phyloP scores from a whole-genome alignment of 2,888 invertebrate species.

The Pyrochroa serraticornis region DNA sequence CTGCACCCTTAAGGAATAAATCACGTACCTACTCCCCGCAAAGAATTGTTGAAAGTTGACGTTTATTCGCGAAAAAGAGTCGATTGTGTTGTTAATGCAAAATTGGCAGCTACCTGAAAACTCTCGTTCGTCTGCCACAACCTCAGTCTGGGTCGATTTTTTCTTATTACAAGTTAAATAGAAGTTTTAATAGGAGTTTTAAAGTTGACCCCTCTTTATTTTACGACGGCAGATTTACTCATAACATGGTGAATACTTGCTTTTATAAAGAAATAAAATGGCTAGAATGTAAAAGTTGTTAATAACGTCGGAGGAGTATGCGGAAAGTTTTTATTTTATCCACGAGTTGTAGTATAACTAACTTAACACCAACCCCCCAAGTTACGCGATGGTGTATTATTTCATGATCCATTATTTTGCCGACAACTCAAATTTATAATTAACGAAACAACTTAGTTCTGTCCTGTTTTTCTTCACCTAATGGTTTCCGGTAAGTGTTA shows the following conservation, averaged over 20 bases:
- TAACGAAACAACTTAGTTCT: too few species aligned
- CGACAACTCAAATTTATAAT: neutral
- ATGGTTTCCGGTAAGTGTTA: too few species aligned
- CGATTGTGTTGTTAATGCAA: too few species aligned
- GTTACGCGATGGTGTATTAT: neutral
- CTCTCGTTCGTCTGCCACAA: too few species aligned
- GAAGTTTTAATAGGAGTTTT: slow-evolving; percentile 23
- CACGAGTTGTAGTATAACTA: too few species aligned
- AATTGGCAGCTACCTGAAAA: too few species aligned
- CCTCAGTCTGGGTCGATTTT: slow-evolving; percentile 9
- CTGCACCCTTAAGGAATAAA: too few species aligned
- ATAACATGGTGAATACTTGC: slow-evolving; percentile 14
- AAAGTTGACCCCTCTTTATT: slow-evolving; percentile 16
- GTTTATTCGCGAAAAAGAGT: too few species aligned
- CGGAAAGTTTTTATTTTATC: slow-evolving; percentile 14
- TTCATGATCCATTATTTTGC: neutral
- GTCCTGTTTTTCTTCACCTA: too few species aligned
- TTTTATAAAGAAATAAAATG: slow-evolving; percentile 23
- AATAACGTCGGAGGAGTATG: slow-evolving; percentile 15
- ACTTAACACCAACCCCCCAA: neutral
- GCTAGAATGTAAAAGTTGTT: slow-evolving; percentile 24
- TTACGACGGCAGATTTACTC: slow-evolving; percentile 20
- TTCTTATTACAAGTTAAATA: slow-evolving; percentile 19
- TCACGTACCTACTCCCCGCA: too few species aligned
- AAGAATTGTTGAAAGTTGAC: too few species aligned